Conservation (phyloP, 2,113 vertebrate species). For the Syngnathoides biaculeatus region DNA sequence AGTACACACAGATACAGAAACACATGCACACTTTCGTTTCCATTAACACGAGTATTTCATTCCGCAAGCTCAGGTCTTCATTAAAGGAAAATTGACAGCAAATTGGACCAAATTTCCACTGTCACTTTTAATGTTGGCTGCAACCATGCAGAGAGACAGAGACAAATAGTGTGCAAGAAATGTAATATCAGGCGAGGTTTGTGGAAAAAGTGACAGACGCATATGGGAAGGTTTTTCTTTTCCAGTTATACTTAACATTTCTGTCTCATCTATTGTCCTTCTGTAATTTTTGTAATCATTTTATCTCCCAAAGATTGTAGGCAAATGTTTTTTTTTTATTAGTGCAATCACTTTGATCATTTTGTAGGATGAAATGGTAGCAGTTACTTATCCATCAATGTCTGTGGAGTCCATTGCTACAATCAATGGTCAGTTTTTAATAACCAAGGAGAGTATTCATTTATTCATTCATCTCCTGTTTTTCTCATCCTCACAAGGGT, state of each 20-base stretch:
- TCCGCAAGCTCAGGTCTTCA: slow-evolving; percentile 78
- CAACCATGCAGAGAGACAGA: slow-evolving; percentile 70
- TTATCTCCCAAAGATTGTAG: not conserved
- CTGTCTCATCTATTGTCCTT: not conserved
- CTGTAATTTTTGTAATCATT: not conserved
- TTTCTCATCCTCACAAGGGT: too few relatives aligned
- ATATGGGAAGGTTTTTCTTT: not conserved
- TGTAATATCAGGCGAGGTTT: slow-evolving; percentile 18
- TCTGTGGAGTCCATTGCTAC: not conserved
- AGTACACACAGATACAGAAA: slow-evolving; percentile 64
- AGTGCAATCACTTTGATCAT: not conserved
- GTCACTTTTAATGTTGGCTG: slow-evolving; percentile 93
- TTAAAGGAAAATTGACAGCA: slow-evolving; percentile 95
- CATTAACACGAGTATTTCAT: slow-evolving; percentile 85
- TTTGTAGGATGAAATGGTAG: not conserved
- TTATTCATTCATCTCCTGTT: too few relatives aligned
- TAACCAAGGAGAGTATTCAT: too few relatives aligned
- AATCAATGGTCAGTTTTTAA: not conserved
- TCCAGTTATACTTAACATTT: not conserved
- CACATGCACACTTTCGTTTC: slow-evolving; percentile 66
- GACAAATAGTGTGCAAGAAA: slow-evolving; percentile 6
- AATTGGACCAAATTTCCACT: slow-evolving; percentile 95
- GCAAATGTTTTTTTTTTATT: not conserved
- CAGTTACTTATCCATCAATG: not conserved
- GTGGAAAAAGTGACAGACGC: slow-evolving; percentile 16